Evolutionary conservation across 2,113 vertebrate species (phyloP).

Genomic region (Agelaius tricolor): DNA sequence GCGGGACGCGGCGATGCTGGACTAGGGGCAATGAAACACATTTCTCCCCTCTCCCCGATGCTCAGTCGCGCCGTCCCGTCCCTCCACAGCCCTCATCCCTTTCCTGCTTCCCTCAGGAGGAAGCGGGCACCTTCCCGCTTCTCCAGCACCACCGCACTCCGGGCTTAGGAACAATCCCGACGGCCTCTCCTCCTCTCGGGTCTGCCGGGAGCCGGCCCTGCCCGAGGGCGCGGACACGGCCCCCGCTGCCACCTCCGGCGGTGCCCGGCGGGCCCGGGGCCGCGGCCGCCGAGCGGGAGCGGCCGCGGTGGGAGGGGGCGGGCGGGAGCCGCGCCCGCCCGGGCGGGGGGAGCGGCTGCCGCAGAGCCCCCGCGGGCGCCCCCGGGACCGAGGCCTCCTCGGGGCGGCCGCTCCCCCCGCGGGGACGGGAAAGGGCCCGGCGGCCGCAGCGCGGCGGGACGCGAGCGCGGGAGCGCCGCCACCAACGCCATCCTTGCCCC

Average conservation of each 20-base stretch:
- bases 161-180: background rate
- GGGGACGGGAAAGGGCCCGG: no score
- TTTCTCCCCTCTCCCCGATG: background rate
- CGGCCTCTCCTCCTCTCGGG: background rate
- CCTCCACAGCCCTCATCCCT: background rate
- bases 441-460: no score
- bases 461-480: background rate
- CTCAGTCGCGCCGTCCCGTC: background rate
- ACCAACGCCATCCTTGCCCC: background rate
- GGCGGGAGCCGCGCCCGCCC: no score
- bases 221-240: background rate
- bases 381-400: no score
- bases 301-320: no score
- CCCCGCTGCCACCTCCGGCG: background rate
- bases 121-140: background rate
- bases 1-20: background rate
- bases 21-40: accelerated
- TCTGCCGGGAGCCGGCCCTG: background rate
- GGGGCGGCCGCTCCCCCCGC: no score
- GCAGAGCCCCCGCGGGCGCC: no score
- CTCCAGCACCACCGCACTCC: background rate
- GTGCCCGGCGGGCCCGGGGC: background rate
- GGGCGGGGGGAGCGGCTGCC: no score
- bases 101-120: background rate
- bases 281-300: background rate